Evolutionary conservation across 2,797 vertebrate species (phyloP).

Genomic region (Otolemur crassicaudatus): DNA sequence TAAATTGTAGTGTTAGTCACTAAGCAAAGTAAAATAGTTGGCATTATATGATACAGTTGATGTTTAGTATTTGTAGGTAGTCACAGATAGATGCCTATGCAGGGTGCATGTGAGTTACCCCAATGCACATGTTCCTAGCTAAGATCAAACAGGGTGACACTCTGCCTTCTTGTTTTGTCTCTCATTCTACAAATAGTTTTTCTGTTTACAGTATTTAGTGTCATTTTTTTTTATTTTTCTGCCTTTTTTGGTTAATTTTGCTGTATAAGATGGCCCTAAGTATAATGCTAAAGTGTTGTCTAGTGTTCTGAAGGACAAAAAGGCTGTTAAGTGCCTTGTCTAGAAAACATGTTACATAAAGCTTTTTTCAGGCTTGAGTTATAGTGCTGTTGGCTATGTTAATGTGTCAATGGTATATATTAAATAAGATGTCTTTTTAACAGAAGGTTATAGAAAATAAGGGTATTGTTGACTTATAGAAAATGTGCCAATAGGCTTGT

Average conservation of each 20-base stretch:
- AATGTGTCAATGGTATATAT: background rate
- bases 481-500: background rate
- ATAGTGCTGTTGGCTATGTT: background rate
- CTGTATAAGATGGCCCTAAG: background rate
- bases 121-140: background rate
- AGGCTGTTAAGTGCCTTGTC: background rate
- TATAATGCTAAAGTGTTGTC: background rate
- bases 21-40: background rate
- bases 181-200: background rate
- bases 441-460: background rate
- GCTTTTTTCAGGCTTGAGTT: background rate
- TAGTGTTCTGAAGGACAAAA: background rate
- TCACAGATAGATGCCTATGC: accelerated
- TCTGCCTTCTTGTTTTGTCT: background rate
- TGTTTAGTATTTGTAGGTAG: background rate
- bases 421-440: background rate
- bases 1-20: background rate
- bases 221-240: background rate
- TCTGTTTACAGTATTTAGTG: background rate
- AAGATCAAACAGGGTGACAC: background rate
- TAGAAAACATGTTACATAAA: background rate
- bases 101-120: background rate
- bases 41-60: background rate
- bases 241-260: background rate
- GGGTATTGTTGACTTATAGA: background rate